Percentiles rank a stretch among this genome's conserved stretches.
phyloP scores from a whole-genome alignment of 2,113 vertebrate species.

The Bubo bubo region DNA sequence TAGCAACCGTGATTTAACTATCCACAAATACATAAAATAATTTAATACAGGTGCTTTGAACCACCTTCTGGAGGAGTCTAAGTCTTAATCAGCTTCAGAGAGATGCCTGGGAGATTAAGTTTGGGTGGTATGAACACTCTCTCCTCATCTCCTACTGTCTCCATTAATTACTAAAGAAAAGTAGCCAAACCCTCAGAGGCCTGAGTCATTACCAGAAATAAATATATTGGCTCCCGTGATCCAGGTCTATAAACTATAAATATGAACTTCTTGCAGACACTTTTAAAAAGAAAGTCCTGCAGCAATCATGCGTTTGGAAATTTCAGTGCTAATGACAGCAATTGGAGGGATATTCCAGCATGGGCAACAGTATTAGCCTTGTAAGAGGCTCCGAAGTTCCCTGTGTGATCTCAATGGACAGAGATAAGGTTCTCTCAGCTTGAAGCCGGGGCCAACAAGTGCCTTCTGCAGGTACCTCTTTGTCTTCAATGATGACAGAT shows the following conservation, averaged over 20 bases:
- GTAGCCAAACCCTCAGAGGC: constrained; percentile 26
- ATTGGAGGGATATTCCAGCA: background rate
- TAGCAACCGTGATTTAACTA: background rate
- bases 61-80: background rate
- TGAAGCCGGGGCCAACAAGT: background rate
- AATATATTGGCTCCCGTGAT: background rate
- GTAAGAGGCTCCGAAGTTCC: background rate
- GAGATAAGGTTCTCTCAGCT: background rate
- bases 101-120: constrained; percentile 52
- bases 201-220: background rate
- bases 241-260: background rate
- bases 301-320: background rate
- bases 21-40: background rate
- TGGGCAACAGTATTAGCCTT: background rate
- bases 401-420: background rate
- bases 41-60: constrained; percentile 38
- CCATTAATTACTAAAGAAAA: constrained; percentile 12
- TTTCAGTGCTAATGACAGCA: background rate
- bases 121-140: constrained; percentile 47
- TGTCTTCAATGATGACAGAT: background rate
- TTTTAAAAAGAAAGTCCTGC: background rate
- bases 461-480: background rate
- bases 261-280: background rate
- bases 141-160: background rate
- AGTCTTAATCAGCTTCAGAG: constrained; percentile 41